Base-by-base conservation (phyloP, 2,797 vertebrate species). In the Mastacembelus armatus region DNA sequence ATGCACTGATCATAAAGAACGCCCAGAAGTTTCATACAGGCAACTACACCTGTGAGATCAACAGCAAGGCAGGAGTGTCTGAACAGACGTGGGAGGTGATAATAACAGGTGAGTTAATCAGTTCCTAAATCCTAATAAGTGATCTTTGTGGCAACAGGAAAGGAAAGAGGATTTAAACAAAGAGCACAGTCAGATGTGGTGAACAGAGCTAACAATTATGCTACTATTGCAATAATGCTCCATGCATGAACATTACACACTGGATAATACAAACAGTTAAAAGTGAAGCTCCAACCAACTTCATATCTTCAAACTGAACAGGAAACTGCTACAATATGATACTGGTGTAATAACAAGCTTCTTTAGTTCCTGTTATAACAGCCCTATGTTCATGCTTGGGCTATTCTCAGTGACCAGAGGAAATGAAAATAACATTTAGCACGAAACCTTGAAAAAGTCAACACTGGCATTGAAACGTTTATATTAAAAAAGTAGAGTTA, bases 31-130 rank as follows among this genome's bases (percentile, higher is more conserved):
- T 0, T 27, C 78, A 90, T 12, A 14, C 38, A 3, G 90, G 87
- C 40, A 89, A 81, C 77, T 91, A 88, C 61, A 84, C 73, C 15
- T 91, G 90, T 61, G 38, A 26, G 3, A 30, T 4, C 1, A 2
- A 0, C 0, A 45, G 11, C 0, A 0, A 0, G 0, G 0, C 0
- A 1, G 79, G 74, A 52, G 0, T 2, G 2, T 6, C 0, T 5
- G 10, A 21, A 1, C 0, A 45, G 2, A 24, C 7, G 0, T 88
- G 74, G 85, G 47, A 84, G 19, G 83, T 91, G 5, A 10, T 78
- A 16, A 66, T 90, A 18, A 80, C 32, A 75, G 90, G 90, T 90
- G 21, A 18, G 82, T 10, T 12, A 12, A 2, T 63, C 12, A 21
- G 0, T 19, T 16, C 0, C n/a, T n/a, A n/a, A n/a, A n/a, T n/a